Conservation (phyloP, 2,888 invertebrate genomes). For the Lasioglossum malachurum region DNA sequence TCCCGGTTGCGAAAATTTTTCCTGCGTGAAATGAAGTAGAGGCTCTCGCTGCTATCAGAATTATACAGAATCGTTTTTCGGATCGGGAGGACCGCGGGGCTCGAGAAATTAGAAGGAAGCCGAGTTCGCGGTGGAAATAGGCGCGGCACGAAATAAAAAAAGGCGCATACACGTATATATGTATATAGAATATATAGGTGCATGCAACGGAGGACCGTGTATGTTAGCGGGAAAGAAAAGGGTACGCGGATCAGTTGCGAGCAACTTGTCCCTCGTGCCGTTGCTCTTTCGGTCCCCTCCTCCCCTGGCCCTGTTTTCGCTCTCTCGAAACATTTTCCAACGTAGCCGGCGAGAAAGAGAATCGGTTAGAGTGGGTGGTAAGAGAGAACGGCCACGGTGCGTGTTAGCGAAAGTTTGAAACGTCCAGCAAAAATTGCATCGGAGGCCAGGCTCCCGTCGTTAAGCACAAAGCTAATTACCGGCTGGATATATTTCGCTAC, state of each 20-base stretch:
- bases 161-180: neutral
- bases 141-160: conserved; percentile 8
- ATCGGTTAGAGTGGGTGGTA: conserved; percentile 61
- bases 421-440: conserved; percentile 72
- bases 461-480: conserved; percentile 77
- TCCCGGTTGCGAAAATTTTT: conserved; percentile 34
- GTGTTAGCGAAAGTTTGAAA: conserved; percentile 72
- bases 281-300: conserved; percentile 33
- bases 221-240: conserved; percentile 29
- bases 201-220: neutral
- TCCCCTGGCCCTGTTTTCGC: conserved; percentile 45
- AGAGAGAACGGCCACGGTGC: conserved; percentile 58
- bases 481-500: conserved; percentile 69
- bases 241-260: conserved; percentile 46
- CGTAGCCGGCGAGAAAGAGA: conserved; percentile 57
- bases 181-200: neutral
- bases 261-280: conserved; percentile 56
- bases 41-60: conserved; percentile 1
- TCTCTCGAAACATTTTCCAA: conserved; percentile 59
- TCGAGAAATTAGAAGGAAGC: neutral
- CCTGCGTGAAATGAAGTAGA: neutral
- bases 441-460: conserved; percentile 54
- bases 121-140: neutral
- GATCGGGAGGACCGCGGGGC: neutral
- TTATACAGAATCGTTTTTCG: conserved; percentile 1